Evolutionary conservation across 2,888 invertebrate genomes (phyloP).

Genomic region (Sphaerophoria taeniata): DNA sequence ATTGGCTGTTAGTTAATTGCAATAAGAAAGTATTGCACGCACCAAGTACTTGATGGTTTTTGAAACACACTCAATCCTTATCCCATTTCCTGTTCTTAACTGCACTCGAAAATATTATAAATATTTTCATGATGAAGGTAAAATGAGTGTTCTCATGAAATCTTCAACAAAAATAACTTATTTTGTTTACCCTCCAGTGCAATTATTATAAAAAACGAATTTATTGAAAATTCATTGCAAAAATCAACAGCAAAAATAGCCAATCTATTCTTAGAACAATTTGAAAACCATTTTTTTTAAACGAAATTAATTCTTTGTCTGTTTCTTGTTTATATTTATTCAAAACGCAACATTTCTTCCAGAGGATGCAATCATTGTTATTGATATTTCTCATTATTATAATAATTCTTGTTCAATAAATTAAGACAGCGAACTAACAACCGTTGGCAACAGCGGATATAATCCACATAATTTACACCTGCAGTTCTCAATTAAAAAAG

Average conservation of each 20-base stretch:
- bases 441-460: conserved; percentile 32
- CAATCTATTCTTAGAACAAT: conserved; percentile 19
- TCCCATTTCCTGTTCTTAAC: not conserved
- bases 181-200: not conserved
- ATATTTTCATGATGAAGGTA: not conserved
- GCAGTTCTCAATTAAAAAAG: conserved; percentile 40
- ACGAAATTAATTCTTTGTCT: not conserved
- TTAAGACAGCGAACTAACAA: not conserved
- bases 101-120: not conserved
- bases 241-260: conserved; percentile 16
- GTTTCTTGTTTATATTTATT: not conserved
- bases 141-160: not conserved
- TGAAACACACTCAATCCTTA: not conserved
- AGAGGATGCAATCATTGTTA: not conserved
- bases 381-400: not conserved
- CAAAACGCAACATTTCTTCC: not conserved
- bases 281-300: conserved; percentile 12
- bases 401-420: conserved; percentile 14
- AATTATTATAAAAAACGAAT: conserved; percentile 2
- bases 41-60: not conserved
- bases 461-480: conserved; percentile 43
- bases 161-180: not conserved
- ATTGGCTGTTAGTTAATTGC: no score
- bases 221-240: not conserved
- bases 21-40: no score